A percentile compares a stretch with the other conserved stretches of the same genome.
phyloP scores from a whole-genome alignment of 2,113 vertebrate genomes.

The Hemiprocne comata region DNA sequence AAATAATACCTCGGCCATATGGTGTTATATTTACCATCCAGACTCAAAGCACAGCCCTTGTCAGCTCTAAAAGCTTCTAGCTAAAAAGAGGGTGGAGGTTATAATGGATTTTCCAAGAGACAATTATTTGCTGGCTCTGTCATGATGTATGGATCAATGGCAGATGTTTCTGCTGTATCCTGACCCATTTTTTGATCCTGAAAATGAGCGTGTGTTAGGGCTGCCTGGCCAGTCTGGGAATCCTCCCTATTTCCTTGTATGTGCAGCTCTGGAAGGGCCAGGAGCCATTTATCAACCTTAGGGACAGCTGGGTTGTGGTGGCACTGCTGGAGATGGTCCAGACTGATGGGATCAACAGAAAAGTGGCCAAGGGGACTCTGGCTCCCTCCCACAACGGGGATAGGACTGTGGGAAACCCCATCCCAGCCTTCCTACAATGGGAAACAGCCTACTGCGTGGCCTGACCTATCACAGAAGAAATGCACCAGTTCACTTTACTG shows the following conservation, averaged over 20 bases:
- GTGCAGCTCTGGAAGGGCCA: background rate
- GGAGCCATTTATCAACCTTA: background rate
- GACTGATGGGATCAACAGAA: background rate
- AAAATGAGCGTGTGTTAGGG: accelerated
- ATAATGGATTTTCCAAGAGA: constrained; percentile 42
- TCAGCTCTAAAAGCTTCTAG: constrained; percentile 2
- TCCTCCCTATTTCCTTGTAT: accelerated
- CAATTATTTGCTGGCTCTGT: background rate
- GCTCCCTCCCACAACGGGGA: background rate
- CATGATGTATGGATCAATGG: background rate
- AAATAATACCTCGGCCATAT: background rate
- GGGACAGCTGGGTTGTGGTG: background rate
- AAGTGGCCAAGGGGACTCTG: background rate
- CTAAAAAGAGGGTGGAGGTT: constrained; percentile 6
- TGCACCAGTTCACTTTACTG: background rate
- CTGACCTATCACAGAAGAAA: background rate
- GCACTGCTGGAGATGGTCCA: background rate
- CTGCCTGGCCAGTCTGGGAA: background rate
- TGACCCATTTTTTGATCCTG: background rate
- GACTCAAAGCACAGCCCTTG: background rate
- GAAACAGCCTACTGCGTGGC: background rate
- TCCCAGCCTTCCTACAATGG: background rate
- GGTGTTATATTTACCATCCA: background rate
- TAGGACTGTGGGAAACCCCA: background rate
- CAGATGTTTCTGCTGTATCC: background rate